phyloP scores from a whole-genome alignment of 2,113 vertebrate species.

The Morphnarchus princeps region DNA sequence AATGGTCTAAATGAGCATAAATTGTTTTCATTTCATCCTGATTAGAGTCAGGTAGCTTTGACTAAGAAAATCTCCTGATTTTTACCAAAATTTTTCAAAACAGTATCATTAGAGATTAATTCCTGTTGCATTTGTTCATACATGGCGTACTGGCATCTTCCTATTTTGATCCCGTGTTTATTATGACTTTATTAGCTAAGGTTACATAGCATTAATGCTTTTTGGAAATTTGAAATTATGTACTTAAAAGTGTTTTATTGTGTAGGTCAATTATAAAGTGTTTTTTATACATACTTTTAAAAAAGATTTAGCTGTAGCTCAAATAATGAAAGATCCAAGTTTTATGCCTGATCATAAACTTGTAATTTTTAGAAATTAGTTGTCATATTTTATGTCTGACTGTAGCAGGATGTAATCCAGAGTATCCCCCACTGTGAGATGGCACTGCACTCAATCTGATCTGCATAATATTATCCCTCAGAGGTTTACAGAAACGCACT shows the following conservation, averaged over 20 bases:
- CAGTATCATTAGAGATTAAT: not conserved
- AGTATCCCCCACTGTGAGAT: not conserved
- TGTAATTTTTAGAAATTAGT: not conserved
- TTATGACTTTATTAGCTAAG: not conserved
- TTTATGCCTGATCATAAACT: not conserved
- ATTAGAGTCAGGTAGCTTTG: not conserved
- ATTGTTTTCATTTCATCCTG: not conserved
- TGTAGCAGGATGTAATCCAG: not conserved
- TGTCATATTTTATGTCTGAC: not conserved
- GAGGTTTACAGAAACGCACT: not conserved
- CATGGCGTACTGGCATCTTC: not conserved
- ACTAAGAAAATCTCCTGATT: not conserved
- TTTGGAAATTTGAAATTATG: not conserved
- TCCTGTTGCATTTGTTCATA: not conserved
- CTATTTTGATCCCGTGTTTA: not conserved
- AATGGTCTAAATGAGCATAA: not conserved
- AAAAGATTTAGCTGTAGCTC: not conserved
- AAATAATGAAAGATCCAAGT: not conserved
- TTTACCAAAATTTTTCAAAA: not conserved
- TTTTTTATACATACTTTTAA: not conserved
- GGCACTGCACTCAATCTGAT: not conserved
- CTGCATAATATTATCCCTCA: not conserved
- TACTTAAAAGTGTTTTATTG: not conserved
- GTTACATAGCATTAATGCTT: not conserved
- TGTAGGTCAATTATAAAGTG: not conserved